phyloP scores from a whole-genome alignment of 1,140 invertebrate genomes.

The Semibalanus balanoides region DNA sequence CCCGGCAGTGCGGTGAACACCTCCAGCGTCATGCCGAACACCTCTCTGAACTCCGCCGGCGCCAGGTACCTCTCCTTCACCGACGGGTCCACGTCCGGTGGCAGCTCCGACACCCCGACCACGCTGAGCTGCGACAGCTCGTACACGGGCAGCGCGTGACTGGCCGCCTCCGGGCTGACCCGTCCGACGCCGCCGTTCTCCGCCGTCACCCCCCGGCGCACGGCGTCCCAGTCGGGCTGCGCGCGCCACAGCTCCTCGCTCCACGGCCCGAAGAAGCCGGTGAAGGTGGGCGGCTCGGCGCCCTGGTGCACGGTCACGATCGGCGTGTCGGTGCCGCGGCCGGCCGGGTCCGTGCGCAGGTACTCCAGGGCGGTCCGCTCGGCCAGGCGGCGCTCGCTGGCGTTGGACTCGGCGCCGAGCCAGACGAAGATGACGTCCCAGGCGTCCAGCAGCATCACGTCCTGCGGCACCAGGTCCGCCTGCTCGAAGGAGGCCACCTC shows the following conservation, averaged over 20 bases:
- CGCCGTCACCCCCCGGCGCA: background rate
- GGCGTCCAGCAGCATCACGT: slow-evolving; percentile 70
- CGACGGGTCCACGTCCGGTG: slow-evolving; percentile 59
- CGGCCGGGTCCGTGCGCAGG: slow-evolving; percentile 49
- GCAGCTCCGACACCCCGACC: slow-evolving; percentile 57
- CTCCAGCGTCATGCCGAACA: slow-evolving; percentile 65
- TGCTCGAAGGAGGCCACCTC: slow-evolving; percentile 74
- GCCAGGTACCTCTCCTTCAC: slow-evolving; percentile 75
- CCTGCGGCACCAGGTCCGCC: slow-evolving; percentile 60
- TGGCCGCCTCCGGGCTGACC: slow-evolving; percentile 9
- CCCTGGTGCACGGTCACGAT: slow-evolving; percentile 65
- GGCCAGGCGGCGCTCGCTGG: slow-evolving; percentile 44
- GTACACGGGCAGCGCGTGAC: slow-evolving; percentile 40
- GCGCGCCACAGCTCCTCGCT: slow-evolving; percentile 56
- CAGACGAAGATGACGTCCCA: slow-evolving; percentile 67
- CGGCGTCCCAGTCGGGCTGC: background rate
- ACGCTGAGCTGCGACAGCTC: slow-evolving; percentile 46
- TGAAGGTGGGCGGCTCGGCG: slow-evolving; percentile 73
- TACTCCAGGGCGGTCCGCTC: slow-evolving; percentile 40
- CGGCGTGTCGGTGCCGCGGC: slow-evolving; percentile 57
- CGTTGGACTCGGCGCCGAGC: slow-evolving; percentile 54
- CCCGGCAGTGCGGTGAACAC: slow-evolving; percentile 61
- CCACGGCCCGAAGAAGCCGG: slow-evolving; percentile 83
- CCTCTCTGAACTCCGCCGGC: slow-evolving; percentile 66
- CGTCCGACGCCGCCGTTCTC: background rate